Evolutionary conservation across 2,797 vertebrate genomes (phyloP).

Genomic region (Eulemur mongoz): DNA sequence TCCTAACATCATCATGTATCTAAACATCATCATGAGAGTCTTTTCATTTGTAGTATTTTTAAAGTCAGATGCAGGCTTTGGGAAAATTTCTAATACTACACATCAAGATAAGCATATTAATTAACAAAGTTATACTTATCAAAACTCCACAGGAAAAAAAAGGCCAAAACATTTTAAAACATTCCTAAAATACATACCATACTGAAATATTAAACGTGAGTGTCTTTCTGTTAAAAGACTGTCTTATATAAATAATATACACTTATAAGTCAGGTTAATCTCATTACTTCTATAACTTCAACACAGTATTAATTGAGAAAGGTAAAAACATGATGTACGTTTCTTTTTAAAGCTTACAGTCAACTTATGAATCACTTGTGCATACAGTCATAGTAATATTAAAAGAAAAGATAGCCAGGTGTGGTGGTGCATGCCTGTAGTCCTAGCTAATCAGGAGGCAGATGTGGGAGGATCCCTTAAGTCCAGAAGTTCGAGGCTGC

Average conservation of each 20-base stretch:
- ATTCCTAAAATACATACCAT: background rate
- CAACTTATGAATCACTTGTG: background rate
- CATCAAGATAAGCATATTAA: background rate
- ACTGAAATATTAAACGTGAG: background rate
- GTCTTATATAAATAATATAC: background rate
- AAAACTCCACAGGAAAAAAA: background rate
- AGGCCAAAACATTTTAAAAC: constrained; percentile 25
- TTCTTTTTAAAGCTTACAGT: constrained; percentile 46
- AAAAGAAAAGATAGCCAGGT: background rate
- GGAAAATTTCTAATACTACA: background rate
- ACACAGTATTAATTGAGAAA: constrained; percentile 36
- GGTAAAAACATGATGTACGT: background rate
- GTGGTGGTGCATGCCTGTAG: background rate
- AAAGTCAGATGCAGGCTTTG: constrained; percentile 14
- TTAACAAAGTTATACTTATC: constrained; percentile 21
- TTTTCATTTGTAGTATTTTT: constrained; percentile 34
- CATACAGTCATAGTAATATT: background rate
- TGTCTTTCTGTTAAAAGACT: constrained; percentile 11
- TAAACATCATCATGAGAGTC: background rate
- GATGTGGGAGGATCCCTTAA: background rate
- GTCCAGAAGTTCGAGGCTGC: no score
- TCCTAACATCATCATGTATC: background rate
- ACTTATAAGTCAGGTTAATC: background rate
- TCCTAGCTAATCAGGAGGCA: background rate
- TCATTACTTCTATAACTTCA: constrained; percentile 41